Evolutionary conservation across 2,888 invertebrate species (phyloP), one percentile per base, ranked within the genome.

Genomic region (Drosophila nr. fundita): DNA sequence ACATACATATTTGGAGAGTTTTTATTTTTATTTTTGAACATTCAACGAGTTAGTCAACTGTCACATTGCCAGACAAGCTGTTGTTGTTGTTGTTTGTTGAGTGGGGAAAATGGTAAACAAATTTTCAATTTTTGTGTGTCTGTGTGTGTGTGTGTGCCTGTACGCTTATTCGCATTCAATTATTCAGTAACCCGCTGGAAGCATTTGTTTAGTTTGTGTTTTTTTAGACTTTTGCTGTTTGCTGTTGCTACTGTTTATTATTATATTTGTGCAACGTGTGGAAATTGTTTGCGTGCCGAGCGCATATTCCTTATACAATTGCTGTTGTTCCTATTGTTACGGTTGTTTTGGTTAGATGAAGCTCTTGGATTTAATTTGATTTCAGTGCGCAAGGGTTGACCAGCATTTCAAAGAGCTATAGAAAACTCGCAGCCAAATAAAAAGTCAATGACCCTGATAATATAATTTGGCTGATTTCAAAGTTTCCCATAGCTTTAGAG

Each of bases 191-290:
- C 70, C 58, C 67, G 48, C 53, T 53, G 68, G 29, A 53, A 53
- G 68, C 90, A 82, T 87, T 86, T 89, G 84, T 87, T 79, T 84
- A 74, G 76, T 79, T 89, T 76, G 38, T 40, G 18, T 45, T 34
- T 45, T 42, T 50, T 54, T 27, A 27, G 13, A 55, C 52, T 66
- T 50, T 49, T 52, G 57, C 57, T 70, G 63, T 68, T 67, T 57
- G 30, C n/a, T 65, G 30, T 69, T 80, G 64, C 68, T 64, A 55
- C 30, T 62, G 58, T 38, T 73, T 71, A 73, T 90, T 88, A 87
- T 86, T 86, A 87, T 86, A 81, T 89, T 77, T 87, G 89, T 78
- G 89, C 90, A 90, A 78, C 73, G 87, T 87, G 82, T 89, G 90
- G 89, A 87, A 89, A 87, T 84, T 80, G 85, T 82, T 87, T 77